Evolutionary conservation across 1,140 invertebrate species (phyloP).

Genomic region (Anastrepha ludens): DNA sequence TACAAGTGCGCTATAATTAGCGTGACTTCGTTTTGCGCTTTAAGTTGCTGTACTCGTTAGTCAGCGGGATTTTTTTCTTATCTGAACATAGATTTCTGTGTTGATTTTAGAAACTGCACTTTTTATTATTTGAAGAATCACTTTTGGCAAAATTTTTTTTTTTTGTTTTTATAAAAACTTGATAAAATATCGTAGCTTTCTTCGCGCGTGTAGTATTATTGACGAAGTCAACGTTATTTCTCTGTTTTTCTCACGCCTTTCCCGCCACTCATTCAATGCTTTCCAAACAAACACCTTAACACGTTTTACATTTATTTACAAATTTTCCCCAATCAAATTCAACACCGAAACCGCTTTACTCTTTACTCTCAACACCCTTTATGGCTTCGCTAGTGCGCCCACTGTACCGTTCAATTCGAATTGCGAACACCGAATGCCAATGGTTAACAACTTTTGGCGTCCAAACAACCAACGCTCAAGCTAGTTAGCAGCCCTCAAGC

Average conservation of each 20-base stretch:
- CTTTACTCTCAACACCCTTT: not conserved
- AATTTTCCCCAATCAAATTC: not conserved
- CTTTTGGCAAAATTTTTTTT: not conserved
- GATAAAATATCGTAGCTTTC: not conserved
- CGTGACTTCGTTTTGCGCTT: not conserved
- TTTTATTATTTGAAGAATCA: not conserved
- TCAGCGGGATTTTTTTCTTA: not conserved
- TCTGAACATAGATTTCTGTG: not conserved
- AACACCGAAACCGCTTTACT: not conserved
- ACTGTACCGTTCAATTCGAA: conserved; percentile 39
- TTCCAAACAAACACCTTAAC: conserved; percentile 12
- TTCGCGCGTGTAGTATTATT: not conserved
- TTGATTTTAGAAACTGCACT: not conserved
- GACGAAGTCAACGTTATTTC: conserved; percentile 3
- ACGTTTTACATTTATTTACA: conserved; percentile 24
- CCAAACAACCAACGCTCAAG: not conserved
- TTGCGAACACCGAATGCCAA: conserved; percentile 24
- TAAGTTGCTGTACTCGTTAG: conserved; percentile 38
- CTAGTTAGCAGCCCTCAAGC: not conserved
- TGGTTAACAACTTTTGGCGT: not conserved
- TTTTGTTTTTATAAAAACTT: not conserved
- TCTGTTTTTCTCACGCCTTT: not conserved
- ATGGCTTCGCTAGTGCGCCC: not conserved
- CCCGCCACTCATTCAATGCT: not conserved
- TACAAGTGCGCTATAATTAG: conserved; percentile 46